Conservation (phyloP, 2,113 vertebrate species). For the Ascaphus truei region DNA sequence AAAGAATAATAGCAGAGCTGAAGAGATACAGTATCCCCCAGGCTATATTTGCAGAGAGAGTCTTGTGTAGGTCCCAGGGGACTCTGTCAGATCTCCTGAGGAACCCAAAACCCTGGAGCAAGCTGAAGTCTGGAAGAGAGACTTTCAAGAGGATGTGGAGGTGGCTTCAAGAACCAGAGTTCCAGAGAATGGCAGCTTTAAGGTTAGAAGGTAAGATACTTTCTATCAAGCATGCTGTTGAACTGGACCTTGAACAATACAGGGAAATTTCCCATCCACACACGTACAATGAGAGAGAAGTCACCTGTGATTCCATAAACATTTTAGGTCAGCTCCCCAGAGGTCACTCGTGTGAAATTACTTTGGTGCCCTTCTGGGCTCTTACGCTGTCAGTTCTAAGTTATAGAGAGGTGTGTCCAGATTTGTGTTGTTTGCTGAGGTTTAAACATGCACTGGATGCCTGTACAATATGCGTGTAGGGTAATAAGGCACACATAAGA, state of each 20-base stretch:
- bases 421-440: no score
- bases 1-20: conserved; percentile 77
- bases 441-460: neutral
- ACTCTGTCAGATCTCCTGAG: conserved; percentile 77
- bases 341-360: neutral
- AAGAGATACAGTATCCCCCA: conserved; percentile 82
- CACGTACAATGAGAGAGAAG: neutral
- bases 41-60: conserved; percentile 77
- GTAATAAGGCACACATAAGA: neutral
- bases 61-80: conserved; percentile 77
- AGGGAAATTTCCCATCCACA: neutral
- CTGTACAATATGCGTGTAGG: neutral
- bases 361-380: neutral
- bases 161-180: conserved; percentile 80
- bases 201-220: conserved; percentile 74
- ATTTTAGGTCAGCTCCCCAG: neutral
- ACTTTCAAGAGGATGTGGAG: conserved; percentile 82
- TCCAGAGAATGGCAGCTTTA: conserved; percentile 79
- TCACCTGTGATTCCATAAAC: neutral
- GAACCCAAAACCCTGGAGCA: conserved; percentile 82
- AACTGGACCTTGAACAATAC: neutral
- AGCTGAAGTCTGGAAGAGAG: conserved; percentile 80
- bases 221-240: conserved; percentile 16
- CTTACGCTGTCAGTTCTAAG: neutral
- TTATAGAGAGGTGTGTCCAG: no score